phyloP scores from a whole-genome alignment of 2,888 invertebrate species.

The Spodoptera littoralis region DNA sequence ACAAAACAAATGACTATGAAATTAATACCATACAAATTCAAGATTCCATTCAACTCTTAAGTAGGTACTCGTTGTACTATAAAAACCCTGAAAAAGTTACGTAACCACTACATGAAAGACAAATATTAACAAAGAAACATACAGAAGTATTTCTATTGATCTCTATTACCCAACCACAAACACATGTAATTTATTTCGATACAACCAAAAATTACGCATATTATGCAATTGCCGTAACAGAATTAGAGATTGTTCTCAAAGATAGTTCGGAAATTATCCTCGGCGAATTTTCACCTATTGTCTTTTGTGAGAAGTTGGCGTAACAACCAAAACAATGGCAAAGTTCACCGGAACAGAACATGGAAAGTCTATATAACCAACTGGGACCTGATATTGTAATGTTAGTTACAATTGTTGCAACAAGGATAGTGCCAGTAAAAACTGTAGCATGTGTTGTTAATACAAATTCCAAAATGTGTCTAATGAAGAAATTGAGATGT shows the following conservation, averaged over 20 bases:
- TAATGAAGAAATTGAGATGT: conserved; percentile 43
- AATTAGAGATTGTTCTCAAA: conserved; percentile 77
- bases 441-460: conserved; percentile 39
- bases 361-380: conserved; percentile 85
- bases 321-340: conserved; percentile 87
- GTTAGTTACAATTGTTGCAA: conserved; percentile 75
- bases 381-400: conserved; percentile 73
- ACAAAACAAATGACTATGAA: too few relatives aligned
- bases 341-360: conserved; percentile 87
- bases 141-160: conserved; percentile 9
- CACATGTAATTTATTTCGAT: conserved; percentile 30
- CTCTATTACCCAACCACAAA: conserved; percentile 10
- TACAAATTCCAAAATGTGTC: conserved; percentile 40
- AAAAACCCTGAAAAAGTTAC: conserved; percentile 3
- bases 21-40: too few relatives aligned
- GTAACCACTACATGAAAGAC: conserved; percentile 8
- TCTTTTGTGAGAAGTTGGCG: conserved; percentile 82
- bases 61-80: too few relatives aligned
- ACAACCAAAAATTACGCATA: conserved; percentile 68
- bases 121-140: not conserved
- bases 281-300: conserved; percentile 87
- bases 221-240: conserved; percentile 65
- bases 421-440: conserved; percentile 63
- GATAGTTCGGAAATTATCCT: conserved; percentile 80
- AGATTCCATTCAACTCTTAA: too few relatives aligned